These are phyloP conservation scores for human DNA, from an alignment of 2,113 vertebrate genomes.

Conservation along the genomic window DNA sequence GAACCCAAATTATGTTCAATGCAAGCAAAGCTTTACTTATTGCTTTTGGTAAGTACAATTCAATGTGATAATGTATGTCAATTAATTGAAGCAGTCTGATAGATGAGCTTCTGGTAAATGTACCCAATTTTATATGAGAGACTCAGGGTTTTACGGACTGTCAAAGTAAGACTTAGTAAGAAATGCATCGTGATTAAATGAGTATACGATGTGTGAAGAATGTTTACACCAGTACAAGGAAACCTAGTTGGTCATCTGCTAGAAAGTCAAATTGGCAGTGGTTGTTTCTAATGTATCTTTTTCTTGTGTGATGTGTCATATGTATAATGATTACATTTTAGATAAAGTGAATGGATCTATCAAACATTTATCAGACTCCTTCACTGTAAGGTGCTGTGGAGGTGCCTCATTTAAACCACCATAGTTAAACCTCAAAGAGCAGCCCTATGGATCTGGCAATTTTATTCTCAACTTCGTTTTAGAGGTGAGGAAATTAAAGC, in stretches of 20 bases:
- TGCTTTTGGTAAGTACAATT: constrained; percentile 25
- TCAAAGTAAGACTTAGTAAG: not conserved
- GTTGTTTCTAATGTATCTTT: not conserved
- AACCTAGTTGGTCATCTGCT: not conserved
- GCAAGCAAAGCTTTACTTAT: constrained; percentile 8
- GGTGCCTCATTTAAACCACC: not conserved
- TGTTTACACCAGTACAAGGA: not conserved
- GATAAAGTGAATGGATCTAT: not conserved
- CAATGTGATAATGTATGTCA: not conserved
- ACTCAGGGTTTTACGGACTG: not conserved
- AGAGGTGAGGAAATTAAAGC: not conserved
- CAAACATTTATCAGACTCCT: not conserved
- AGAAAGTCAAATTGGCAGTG: not conserved
- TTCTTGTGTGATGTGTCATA: not conserved
- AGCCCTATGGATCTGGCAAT: not conserved
- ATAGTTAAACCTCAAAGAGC: not conserved
- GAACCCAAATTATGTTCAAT: not conserved
- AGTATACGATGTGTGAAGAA: not conserved
- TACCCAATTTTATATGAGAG: constrained; percentile 23
- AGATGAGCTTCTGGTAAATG: not conserved
- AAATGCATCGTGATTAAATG: not conserved
- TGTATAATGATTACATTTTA: not conserved
- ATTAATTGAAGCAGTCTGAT: not conserved
- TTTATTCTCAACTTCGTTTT: not conserved
- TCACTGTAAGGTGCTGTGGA: not conserved